Conservation (phyloP, 2,888 invertebrate species). For the Sphaerophoria rueppellii region DNA sequence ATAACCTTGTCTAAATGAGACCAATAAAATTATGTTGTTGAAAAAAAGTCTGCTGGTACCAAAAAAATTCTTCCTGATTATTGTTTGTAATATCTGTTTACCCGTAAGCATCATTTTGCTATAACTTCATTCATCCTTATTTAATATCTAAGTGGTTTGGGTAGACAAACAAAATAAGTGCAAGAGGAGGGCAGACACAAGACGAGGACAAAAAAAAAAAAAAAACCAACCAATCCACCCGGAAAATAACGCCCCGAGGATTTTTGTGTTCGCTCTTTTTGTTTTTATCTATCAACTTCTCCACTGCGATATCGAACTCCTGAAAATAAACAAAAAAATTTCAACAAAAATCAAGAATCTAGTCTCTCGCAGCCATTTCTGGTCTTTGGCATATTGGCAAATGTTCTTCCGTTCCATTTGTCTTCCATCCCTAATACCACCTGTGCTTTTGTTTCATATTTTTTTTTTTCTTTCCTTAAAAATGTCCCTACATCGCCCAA, state of each 20-base stretch:
- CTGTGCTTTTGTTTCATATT: constrained; percentile 3
- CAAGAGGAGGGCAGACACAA: background rate
- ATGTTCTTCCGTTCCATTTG: constrained; percentile 31
- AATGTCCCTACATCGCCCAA: background rate
- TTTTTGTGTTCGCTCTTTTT: constrained; percentile 1
- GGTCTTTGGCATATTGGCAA: constrained; percentile 68
- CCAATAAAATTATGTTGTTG: constrained; percentile 64
- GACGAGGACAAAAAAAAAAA: too few species aligned
- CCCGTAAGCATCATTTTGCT: constrained; percentile 67
- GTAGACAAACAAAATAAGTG: background rate
- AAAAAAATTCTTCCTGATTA: constrained; percentile 74
- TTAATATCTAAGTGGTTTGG: constrained; percentile 36
- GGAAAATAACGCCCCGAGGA: constrained; percentile 67
- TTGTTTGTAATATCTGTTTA: constrained; percentile 73
- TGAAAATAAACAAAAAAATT: background rate
- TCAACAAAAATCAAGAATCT: constrained; percentile 2
- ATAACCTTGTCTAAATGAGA: constrained; percentile 69
- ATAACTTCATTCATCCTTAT: constrained; percentile 55
- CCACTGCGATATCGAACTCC: background rate
- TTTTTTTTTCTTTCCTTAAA: background rate
- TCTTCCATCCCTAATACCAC: constrained; percentile 9
- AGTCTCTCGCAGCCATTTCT: constrained; percentile 43
- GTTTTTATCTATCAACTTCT: constrained; percentile 7
- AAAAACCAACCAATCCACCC: constrained; percentile 62
- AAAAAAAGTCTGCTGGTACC: background rate